Evolutionary conservation across 2,888 invertebrate species (phyloP), one percentile per base, ranked within the genome.

Genomic region (Odontothrips loti): DNA sequence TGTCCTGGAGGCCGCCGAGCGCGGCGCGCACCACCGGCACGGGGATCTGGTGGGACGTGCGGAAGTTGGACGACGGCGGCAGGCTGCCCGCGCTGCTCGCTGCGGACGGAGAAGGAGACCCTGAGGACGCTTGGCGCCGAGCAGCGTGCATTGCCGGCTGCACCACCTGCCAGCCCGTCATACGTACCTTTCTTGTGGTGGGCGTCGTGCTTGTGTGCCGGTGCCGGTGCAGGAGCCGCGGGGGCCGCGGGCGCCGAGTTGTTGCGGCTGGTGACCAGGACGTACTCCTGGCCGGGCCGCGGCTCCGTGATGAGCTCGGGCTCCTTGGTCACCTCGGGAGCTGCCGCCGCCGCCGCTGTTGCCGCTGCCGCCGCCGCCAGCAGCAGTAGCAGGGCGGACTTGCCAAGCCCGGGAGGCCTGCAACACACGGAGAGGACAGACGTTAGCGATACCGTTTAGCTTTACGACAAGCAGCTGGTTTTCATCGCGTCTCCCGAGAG

Each of bases 271-370:
- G 23, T 75, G 82, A 92, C 90, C 84, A 91, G 89, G 79, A 92
- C 92, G 86, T 91, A 93, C 86, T 92, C 92, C 85, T 92, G 90
- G 43, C 92, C 92, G 27, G 91, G 91, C 84, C 91, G 88, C 20
- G 92, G 90, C 86, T 91, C 90, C 80, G 91, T 91, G 85, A 91
- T 91, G 82, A 91, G 88, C 84, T 91, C 90, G 82, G 91, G 90
- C 84, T 91, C 91, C 75, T 80, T 80, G 68, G 68, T 6, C 23
- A 68, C 68, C 68, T 68, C 68, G 68, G 68, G 23, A 23, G 68
- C 68, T n/a, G 68, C 68, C 27, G 58, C 58, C 23, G 10, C 23
- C 23, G 68, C 68, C 27, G 23, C 20, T 6, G 20, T 15, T 15
- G 58, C 20, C 20, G 20, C 58, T 15, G 58, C 58, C 10, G 10